phyloP scores from a whole-genome alignment of 2,797 vertebrate genomes.

The Enteromius paludinosus region DNA sequence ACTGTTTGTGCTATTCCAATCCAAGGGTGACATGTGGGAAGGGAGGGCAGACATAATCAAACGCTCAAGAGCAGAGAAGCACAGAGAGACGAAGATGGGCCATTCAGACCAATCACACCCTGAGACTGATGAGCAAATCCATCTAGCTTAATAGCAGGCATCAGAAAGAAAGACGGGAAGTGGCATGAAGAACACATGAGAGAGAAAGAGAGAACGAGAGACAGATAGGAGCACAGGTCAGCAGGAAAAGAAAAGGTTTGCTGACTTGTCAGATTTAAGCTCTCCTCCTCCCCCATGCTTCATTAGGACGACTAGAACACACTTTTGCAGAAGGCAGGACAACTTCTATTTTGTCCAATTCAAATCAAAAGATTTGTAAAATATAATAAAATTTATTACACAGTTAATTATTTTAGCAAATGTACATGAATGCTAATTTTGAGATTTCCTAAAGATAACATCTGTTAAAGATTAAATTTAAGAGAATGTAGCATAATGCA shows the following conservation, averaged over 20 bases:
- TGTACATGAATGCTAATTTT: not conserved
- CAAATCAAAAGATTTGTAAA: not conserved
- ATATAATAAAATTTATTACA: too few species aligned
- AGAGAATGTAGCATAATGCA: not conserved
- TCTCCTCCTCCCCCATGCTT: slow-evolving; percentile 34
- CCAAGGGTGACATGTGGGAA: slow-evolving; percentile 34
- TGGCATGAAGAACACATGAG: slow-evolving; percentile 21
- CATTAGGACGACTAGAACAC: slow-evolving; percentile 44
- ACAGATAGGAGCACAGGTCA: slow-evolving; percentile 60
- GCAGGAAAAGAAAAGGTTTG: slow-evolving; percentile 60
- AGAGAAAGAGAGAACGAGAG: slow-evolving; percentile 7
- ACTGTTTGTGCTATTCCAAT: slow-evolving; percentile 58
- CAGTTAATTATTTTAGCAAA: not conserved
- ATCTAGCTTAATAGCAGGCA: slow-evolving; percentile 38
- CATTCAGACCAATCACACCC: slow-evolving; percentile 40
- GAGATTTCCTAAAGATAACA: not conserved
- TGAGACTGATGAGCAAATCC: slow-evolving; percentile 36
- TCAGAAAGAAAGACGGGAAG: slow-evolving; percentile 40
- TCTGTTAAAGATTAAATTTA: not conserved
- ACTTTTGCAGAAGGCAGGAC: slow-evolving; percentile 12
- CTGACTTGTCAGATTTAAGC: slow-evolving; percentile 56
- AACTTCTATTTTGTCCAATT: not conserved
- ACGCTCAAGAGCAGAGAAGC: slow-evolving; percentile 44
- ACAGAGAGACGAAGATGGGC: slow-evolving; percentile 29
- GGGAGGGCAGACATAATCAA: slow-evolving; percentile 45